Base-by-base conservation (phyloP, 2,797 vertebrate genomes). In the Tachyglossus aculeatus region DNA sequence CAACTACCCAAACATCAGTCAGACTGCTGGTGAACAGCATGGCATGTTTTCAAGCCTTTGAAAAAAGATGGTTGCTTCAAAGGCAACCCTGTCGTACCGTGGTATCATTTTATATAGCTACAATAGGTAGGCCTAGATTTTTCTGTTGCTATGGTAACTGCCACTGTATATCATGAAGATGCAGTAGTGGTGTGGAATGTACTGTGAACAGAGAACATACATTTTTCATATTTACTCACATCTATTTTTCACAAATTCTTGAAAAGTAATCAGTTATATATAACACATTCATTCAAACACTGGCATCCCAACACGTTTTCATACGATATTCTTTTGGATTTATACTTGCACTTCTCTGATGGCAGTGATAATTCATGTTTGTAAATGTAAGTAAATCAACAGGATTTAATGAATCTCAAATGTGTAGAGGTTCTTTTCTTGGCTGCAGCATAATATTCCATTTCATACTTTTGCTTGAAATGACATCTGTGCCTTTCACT, bases 101-200 rank as follows among this genome's bases (percentile, higher is more conserved):
- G 6, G 59, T 62, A 48, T 40, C 59, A 56, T 56, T 76, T 68
- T 69, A 62, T 37, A 56, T 21, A 56, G 22, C 50, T 66, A 37
- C 56, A 57, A 74, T 31, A 19, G 29, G 14, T 9, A 19, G 41
- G 40, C 39, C 36, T 48, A 55, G 43, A 62, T 66, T 25, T 21
- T 34, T 36, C 33, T 22, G 72, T 77, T 72, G 69, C 50, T 75
- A 84, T 72, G 82, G 61, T 37, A 78, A 86, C 80, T 43, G 41
- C 56, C 67, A 41, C 32, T 37, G n/a, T 64, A 53, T 56, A 60
- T 77, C 40, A 52, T 51, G 48, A 18, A 45, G 74, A 78, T 67
- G 40, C 68, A 55, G 47, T 32, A 62, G 25, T 8, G 29, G 31
- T 48, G 48, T 70, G 57, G 74, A 78, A 78, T 77, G 36, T 64